Conservation (phyloP, 2,797 vertebrate genomes). For the Salmo trutta region DNA sequence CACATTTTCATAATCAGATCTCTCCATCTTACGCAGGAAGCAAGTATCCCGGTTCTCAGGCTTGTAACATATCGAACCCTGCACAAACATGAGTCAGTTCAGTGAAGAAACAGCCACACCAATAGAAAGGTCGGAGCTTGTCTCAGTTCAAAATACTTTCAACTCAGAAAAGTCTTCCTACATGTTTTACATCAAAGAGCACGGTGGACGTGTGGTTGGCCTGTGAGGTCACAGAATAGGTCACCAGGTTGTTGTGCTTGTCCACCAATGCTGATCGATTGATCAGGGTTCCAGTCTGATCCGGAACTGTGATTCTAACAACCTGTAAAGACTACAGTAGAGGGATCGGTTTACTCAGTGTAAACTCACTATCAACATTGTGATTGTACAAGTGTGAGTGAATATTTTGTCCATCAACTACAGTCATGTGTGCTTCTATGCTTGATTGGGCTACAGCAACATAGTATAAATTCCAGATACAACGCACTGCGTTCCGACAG, state of each 20-base stretch:
- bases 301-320: slow-evolving; percentile 73
- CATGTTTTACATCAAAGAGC: slow-evolving; percentile 85
- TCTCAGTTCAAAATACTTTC: neutral
- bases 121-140: neutral
- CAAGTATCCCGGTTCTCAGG: slow-evolving; percentile 78
- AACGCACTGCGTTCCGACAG: neutral
- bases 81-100: slow-evolving; percentile 17
- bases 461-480: neutral
- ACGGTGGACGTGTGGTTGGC: slow-evolving; percentile 81
- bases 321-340: slow-evolving; percentile 75
- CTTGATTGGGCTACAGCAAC: neutral
- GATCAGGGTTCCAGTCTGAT: slow-evolving; percentile 63
- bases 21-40: slow-evolving; percentile 88
- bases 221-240: slow-evolving; percentile 78
- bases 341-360: slow-evolving; percentile 1
- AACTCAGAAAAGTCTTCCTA: slow-evolving; percentile 53
- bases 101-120: neutral
- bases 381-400: neutral
- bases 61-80: slow-evolving; percentile 92
- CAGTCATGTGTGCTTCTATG: neutral
- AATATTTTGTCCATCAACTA: neutral
- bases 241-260: slow-evolving; percentile 76
- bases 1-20: slow-evolving; percentile 78
- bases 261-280: slow-evolving; percentile 89
- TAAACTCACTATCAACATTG: neutral